These are phyloP conservation scores for Nyctibius bracteatus DNA, from an alignment of 2,113 vertebrate genomes.

Conservation along the genomic window DNA sequence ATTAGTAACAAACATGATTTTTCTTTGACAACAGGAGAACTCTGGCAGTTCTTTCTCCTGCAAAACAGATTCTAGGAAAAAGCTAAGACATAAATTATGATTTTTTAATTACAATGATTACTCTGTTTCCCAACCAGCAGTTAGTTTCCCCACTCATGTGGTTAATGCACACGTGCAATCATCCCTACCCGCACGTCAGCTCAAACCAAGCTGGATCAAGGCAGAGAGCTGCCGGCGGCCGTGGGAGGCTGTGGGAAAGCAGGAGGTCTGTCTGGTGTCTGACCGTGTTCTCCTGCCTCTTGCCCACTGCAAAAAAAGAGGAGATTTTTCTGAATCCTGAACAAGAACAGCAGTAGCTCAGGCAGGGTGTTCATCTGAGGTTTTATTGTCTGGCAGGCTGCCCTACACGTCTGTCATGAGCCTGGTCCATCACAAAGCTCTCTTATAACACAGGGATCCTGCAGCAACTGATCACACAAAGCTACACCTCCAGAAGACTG, in stretches of 20 bases:
- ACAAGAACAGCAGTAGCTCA: accelerated
- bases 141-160: not conserved
- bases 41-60: not conserved
- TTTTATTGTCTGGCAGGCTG: not conserved
- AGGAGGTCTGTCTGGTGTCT: not conserved
- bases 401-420: accelerated
- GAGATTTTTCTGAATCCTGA: not conserved
- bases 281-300: not conserved
- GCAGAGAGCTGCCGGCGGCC: accelerated
- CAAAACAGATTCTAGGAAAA: not conserved
- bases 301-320: not conserved
- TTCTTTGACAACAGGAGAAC: not conserved
- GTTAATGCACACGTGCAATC: not conserved
- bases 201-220: not conserved
- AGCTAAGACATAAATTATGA: not conserved
- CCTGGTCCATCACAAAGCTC: not conserved
- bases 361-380: not conserved
- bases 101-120: not conserved
- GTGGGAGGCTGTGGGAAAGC: not conserved
- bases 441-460: not conserved
- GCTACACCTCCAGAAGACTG: not conserved
- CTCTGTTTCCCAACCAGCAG: not conserved
- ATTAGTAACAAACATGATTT: accelerated
- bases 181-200: not conserved
- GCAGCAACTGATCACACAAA: not conserved